Evolutionary conservation across 2,888 invertebrate species (phyloP), one percentile per base, ranked within the genome.

Genomic region (Furcula furcula): DNA sequence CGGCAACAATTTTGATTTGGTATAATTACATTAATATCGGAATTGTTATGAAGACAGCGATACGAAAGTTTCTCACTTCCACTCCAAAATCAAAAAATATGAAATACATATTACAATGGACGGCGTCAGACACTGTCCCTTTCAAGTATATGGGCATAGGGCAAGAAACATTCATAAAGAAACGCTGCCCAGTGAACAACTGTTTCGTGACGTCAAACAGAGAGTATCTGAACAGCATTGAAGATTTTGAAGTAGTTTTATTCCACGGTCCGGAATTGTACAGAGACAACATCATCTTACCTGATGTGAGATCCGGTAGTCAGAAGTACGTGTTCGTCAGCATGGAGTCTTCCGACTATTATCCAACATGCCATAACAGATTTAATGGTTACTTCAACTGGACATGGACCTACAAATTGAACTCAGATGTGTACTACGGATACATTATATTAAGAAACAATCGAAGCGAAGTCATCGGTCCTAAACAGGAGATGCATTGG

Each of bases 321-420:
- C 73, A 73, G 34, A 66, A 65, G 39, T 75, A 65, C 25, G 59
- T 66, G 2, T 70, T 65, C 31, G 55, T 60, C 2, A 66, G 55
- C 18, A 55, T 65, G 13, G 78, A 78, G 45, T 64, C 77, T 2
- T 46, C 74, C 1, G 46, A 50, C 1, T 53, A 72, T 35, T 75
- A 75, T 34, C 73, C 71, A 0, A 21, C 65, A 1, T 64, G 63
- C 26, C 36, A 65, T 7, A 21, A 47, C 9, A 49, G 21, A 26
- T 68, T 55, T n/a, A 50, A 78, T 19, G 45, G 50, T 6, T 73
- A 54, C 16, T 78, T 79, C 26, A 79, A 78, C 40, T 71, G 70
- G 65, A 76, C 76, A 0, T 75, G 71, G 75, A 76, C 76, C 0
- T 79, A 65, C 26, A 74, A 63, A 46, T 38, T 74, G 0, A 50